Percentiles rank a stretch among this genome's conserved stretches.
Conservation (phyloP, 2,888 invertebrate genomes). For the Drosophila fulvimacula region DNA sequence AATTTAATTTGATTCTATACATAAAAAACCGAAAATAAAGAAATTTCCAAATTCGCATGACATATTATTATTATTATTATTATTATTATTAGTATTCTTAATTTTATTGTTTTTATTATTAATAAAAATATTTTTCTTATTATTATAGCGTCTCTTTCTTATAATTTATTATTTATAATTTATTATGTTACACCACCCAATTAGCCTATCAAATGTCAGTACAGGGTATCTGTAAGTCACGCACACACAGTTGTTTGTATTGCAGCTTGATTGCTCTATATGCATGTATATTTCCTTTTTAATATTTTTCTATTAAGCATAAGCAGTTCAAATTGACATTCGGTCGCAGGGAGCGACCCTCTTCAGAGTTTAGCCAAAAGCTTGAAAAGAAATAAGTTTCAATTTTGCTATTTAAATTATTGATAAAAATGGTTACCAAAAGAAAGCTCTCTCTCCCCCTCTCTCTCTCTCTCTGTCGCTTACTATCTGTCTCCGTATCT, state of each 20-base stretch:
- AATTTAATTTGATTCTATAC: too few species aligned
- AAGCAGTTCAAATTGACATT: constrained; percentile 42
- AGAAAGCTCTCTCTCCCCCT: not conserved
- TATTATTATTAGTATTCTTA: too few species aligned
- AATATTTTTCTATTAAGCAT: constrained; percentile 41
- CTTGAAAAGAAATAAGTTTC: constrained; percentile 31
- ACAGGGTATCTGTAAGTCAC: constrained; percentile 3
- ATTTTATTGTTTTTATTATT: too few species aligned
- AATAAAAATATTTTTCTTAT: not conserved
- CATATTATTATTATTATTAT: too few species aligned
- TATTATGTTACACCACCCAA: too few species aligned
- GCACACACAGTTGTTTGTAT: not conserved
- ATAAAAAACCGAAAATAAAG: too few species aligned
- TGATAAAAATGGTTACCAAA: constrained; percentile 50
- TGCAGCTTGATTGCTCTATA: not conserved
- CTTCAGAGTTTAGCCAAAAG: constrained; percentile 31
- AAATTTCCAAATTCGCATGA: too few species aligned
- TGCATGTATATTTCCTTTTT: constrained; percentile 14
- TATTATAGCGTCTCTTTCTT: too few species aligned
- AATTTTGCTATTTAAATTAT: constrained; percentile 70
- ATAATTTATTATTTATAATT: too few species aligned
- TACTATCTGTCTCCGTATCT: not conserved
- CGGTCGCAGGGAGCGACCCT: constrained; percentile 22
- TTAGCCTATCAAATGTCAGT: too few species aligned
- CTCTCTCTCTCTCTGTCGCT: not conserved